These are phyloP conservation scores for Bellardia bayeri DNA, from an alignment of 2,888 invertebrate species.

Conservation along the genomic window DNA sequence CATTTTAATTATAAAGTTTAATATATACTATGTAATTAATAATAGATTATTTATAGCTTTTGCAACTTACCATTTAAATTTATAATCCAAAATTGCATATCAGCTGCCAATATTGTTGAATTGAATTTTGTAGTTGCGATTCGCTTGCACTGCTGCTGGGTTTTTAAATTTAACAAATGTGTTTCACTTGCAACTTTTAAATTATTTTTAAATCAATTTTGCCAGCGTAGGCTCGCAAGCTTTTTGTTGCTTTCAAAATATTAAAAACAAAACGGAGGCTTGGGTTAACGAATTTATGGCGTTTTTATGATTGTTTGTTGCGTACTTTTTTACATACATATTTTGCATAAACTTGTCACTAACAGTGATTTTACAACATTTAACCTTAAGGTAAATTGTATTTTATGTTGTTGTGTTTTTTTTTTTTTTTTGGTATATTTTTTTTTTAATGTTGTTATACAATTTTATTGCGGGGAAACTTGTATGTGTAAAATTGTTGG, in stretches of 20 bases:
- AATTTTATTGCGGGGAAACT: constrained; percentile 2
- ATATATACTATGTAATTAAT: constrained; percentile 28
- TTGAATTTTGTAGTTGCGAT: not conserved
- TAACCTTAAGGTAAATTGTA: constrained; percentile 70
- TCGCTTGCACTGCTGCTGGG: constrained; percentile 16
- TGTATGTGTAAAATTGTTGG: constrained; percentile 34
- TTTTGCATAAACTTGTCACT: constrained; percentile 53
- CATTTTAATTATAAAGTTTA: constrained; percentile 10
- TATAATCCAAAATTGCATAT: constrained; percentile 33
- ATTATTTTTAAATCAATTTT: constrained; percentile 38
- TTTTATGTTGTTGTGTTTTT: constrained; percentile 38
- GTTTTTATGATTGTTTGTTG: constrained; percentile 50
- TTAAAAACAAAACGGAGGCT: constrained; percentile 46
- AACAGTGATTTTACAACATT: constrained; percentile 58
- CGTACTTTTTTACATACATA: not conserved
- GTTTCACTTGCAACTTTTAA: constrained; percentile 10
- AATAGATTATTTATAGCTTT: constrained; percentile 1
- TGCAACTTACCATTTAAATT: constrained; percentile 50
- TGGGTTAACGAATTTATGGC: constrained; percentile 52
- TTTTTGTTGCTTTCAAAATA: not conserved
- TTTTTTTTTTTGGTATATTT: constrained; percentile 18
- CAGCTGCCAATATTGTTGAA: not conserved
- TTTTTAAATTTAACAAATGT: not conserved
- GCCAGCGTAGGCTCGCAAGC: constrained; percentile 29
- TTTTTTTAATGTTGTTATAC: not conserved